A percentile compares a stretch with the other conserved stretches of the same genome.
Conservation (phyloP, 2,113 vertebrate genomes). For the Tricholaema leucomelas region DNA sequence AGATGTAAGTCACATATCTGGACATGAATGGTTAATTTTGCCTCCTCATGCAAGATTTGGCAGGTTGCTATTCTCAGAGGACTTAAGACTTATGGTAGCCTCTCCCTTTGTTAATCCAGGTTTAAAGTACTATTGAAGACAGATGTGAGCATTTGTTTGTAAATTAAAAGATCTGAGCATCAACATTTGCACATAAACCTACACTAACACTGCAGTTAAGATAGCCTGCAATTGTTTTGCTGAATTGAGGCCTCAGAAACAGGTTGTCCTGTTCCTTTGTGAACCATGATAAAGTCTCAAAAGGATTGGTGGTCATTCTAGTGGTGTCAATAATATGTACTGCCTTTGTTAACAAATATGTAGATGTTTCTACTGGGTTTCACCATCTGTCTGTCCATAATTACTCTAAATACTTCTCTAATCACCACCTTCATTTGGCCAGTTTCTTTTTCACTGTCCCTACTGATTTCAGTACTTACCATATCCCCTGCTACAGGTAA, state of each 20-base stretch:
- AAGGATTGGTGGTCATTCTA: background rate
- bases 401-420: background rate
- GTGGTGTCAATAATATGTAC: background rate
- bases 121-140: background rate
- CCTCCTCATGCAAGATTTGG: background rate
- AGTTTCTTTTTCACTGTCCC: background rate
- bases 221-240: background rate
- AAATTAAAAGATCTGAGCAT: background rate
- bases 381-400: background rate
- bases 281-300: background rate
- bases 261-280: background rate
- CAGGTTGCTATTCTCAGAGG: background rate
- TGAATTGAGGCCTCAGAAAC: background rate
- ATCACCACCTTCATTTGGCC: background rate
- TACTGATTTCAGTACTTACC: background rate
- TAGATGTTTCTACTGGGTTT: background rate
- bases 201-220: no score
- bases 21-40: background rate
- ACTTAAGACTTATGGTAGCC: background rate
- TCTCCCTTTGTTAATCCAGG: background rate
- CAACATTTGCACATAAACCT: background rate
- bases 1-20: background rate
- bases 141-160: background rate
- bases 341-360: background rate
- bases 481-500: background rate